Evolutionary conservation across 2,797 vertebrate genomes (phyloP), one percentile per base, ranked within the genome.

Genomic region (Xenentodon cancila): DNA sequence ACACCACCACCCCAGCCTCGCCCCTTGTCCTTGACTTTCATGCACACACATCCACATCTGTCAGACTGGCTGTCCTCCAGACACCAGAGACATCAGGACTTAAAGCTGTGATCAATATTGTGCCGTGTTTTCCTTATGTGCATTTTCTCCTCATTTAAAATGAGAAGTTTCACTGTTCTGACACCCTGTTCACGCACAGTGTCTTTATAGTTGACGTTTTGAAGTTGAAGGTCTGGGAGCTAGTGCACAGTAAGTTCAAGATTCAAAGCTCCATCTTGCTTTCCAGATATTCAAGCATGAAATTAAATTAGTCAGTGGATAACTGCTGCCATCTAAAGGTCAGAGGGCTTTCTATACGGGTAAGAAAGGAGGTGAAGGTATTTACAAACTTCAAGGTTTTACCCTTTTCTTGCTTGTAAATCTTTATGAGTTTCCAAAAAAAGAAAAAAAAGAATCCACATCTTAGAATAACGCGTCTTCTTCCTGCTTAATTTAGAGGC

Each of bases 251-350:
- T 47, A 68, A 51, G 60, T 79, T 71, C 70, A 73, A 76, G 64
- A 79, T 61, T 72, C 63, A 66, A 50, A 60, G 56, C 58, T 53
- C 40, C 61, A 70, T 82, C 55, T 55, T 73, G 52, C 71, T 81
- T 73, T 66, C 19, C 43, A 17, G 61, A 57, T 52, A 59, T n/a
- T 43, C 30, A 53, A 65, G 86, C 83, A 73, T 87, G 79, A 87
- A 84, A 91, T 88, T 85, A 53, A 81, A 87, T 85, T 84, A 76
- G 72, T 84, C 55, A 53, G 77, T 70, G 84, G 83, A 78, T 76
- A 82, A 76, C 74, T 87, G 79, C 89, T 88, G 89, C 89, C 89
- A 86, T 84, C 88, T 88, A 81, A 85, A 85, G 90, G 88, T 80
- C 73, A 86, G 18, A 64, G 8, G 32, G n/a, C 54, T 60, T 15